Percentiles rank a stretch among this genome's conserved stretches.
These are phyloP conservation scores for Melikaiella ostensackeni DNA, from an alignment of 2,888 invertebrate genomes.

Conservation along the genomic window DNA sequence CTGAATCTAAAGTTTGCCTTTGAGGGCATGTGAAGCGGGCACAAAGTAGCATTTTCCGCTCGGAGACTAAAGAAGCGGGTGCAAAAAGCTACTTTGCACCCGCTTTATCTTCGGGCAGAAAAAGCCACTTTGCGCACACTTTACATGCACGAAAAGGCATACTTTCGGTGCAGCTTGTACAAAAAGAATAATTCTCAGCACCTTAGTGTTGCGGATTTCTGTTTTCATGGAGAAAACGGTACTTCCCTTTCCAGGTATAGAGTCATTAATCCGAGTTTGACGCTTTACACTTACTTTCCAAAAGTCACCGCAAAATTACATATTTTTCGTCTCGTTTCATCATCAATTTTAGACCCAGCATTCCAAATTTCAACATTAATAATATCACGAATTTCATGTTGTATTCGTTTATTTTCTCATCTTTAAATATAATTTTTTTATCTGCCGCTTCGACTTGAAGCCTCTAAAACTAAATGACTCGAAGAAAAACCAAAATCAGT, in stretches of 20 bases:
- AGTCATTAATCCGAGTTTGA: conserved; percentile 30
- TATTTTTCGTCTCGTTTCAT: neutral
- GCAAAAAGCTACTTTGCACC: too few species aligned
- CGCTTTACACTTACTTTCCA: conserved; percentile 28
- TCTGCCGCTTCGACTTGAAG: neutral
- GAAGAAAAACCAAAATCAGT: conserved; percentile 17
- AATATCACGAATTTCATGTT: conserved; percentile 4
- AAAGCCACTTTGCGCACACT: too few species aligned
- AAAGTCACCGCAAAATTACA: neutral
- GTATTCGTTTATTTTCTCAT: conserved; percentile 22
- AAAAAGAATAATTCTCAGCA: conserved; percentile 34
- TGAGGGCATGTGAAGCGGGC: too few species aligned
- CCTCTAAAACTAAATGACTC: neutral
- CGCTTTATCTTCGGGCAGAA: too few species aligned
- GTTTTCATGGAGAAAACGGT: conserved; percentile 27
- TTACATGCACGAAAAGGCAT: too few species aligned
- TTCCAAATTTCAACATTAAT: neutral
- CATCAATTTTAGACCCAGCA: neutral
- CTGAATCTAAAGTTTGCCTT: too few species aligned
- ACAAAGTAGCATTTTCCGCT: too few species aligned
- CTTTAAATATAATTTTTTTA: conserved; percentile 13
- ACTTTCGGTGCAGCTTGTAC: too few species aligned
- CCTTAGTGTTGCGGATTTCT: conserved; percentile 4
- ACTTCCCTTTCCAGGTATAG: conserved; percentile 27
- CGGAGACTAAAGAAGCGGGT: too few species aligned